phyloP scores from a whole-genome alignment of 2,797 vertebrate species.

The Fringilla coelebs region DNA sequence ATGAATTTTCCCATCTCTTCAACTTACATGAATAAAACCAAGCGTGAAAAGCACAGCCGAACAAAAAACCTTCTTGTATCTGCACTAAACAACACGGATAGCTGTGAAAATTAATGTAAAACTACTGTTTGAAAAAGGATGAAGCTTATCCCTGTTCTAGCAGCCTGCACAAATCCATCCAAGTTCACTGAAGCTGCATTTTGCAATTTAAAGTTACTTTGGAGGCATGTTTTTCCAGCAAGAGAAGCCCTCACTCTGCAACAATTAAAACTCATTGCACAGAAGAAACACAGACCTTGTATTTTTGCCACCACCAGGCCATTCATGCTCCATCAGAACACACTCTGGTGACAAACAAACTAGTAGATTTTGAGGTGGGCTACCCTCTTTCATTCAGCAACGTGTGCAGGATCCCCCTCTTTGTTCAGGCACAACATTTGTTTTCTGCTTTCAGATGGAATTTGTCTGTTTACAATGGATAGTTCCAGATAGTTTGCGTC shows the following conservation, averaged over 20 bases:
- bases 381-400: neutral
- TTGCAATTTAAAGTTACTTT: neutral
- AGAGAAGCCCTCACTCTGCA: neutral
- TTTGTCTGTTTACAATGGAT: constrained; percentile 39
- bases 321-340: neutral
- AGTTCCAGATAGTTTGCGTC: constrained; percentile 41
- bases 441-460: constrained; percentile 53
- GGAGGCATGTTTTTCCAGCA: neutral
- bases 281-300: neutral
- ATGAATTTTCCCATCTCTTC: neutral
- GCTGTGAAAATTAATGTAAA: constrained; percentile 21
- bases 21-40: neutral
- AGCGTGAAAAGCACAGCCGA: neutral
- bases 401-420: neutral
- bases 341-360: neutral
- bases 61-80: neutral
- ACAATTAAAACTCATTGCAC: constrained; percentile 13
- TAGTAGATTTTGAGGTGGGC: neutral
- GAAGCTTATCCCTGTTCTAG: neutral
- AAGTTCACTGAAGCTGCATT: neutral
- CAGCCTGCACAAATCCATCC: constrained; percentile 16
- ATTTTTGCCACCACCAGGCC: neutral
- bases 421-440: neutral
- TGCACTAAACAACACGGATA: neutral
- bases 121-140: neutral